These are phyloP conservation scores for Protodeltote pygarga DNA, from an alignment of 2,888 invertebrate species.

Conservation along the genomic window DNA sequence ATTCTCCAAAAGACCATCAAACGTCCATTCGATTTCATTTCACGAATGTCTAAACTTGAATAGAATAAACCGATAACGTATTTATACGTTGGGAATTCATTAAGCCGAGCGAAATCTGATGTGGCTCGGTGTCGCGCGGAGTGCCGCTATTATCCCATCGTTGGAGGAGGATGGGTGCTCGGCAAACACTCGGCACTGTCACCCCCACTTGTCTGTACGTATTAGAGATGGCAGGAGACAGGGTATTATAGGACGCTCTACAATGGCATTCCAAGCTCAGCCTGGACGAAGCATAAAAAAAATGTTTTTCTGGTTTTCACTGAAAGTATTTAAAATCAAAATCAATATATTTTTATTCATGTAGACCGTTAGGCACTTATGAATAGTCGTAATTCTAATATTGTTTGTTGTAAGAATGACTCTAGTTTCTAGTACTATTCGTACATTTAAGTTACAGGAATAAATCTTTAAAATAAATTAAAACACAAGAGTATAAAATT, in stretches of 20 bases:
- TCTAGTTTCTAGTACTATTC: no score
- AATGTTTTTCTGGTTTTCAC: constrained; percentile 12
- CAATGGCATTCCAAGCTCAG: constrained; percentile 12
- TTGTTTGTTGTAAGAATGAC: neutral
- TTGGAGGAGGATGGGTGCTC: constrained; percentile 68
- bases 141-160: constrained; percentile 77
- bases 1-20: constrained; percentile 25
- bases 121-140: constrained; percentile 56
- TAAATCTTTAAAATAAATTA: no score
- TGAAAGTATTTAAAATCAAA: neutral
- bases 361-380: no score
- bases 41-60: constrained; percentile 41
- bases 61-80: constrained; percentile 59
- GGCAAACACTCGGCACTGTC: constrained; percentile 74
- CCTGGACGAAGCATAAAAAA: constrained; percentile 17
- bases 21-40: constrained; percentile 27
- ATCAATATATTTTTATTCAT: no score
- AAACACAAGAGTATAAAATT: no score
- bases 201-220: constrained; percentile 52
- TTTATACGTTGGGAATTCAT: constrained; percentile 68
- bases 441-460: no score
- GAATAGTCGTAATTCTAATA: no score
- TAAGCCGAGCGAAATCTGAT: constrained; percentile 61
- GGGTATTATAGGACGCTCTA: constrained; percentile 40
- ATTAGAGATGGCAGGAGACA: constrained; percentile 42